phyloP scores from a whole-genome alignment of 2,113 vertebrate genomes.

The Notothenia rossii region DNA sequence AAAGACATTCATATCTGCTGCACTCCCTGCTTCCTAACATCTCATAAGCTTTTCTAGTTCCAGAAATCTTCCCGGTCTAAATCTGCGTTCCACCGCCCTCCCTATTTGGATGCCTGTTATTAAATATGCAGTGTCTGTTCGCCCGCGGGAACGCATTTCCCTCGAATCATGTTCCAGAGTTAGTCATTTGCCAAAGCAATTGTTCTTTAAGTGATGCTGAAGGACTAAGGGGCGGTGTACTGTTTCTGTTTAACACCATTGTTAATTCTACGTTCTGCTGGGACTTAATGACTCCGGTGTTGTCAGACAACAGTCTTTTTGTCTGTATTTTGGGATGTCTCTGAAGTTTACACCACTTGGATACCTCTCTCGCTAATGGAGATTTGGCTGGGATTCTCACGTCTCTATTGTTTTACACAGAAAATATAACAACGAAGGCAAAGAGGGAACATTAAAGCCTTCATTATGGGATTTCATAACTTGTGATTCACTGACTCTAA shows the following conservation, averaged over 20 bases:
- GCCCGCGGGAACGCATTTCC: slow-evolving; percentile 41
- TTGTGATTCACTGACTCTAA: background rate
- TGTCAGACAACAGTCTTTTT: slow-evolving; percentile 3
- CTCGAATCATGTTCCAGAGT: slow-evolving; percentile 48
- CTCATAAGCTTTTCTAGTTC: background rate
- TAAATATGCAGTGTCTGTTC: slow-evolving; percentile 26
- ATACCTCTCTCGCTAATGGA: background rate
- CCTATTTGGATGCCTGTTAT: slow-evolving; percentile 30
- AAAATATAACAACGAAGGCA: background rate
- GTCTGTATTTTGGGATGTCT: background rate
- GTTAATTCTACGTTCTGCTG: slow-evolving; percentile 20
- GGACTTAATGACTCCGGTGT: background rate
- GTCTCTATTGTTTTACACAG: background rate
- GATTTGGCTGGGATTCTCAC: background rate
- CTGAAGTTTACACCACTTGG: background rate
- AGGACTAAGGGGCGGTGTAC: background rate
- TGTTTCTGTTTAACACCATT: slow-evolving; percentile 7
- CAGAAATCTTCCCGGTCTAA: background rate
- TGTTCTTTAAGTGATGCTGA: slow-evolving; percentile 53
- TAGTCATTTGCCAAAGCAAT: slow-evolving; percentile 53
- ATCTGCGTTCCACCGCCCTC: slow-evolving; percentile 6
- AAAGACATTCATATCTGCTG: too few relatives aligned
- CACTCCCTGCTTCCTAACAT: background rate
- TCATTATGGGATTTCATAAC: background rate
- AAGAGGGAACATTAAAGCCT: background rate